Evolutionary conservation across 2,888 invertebrate species (phyloP).

Genomic region (Netelia melanura): DNA sequence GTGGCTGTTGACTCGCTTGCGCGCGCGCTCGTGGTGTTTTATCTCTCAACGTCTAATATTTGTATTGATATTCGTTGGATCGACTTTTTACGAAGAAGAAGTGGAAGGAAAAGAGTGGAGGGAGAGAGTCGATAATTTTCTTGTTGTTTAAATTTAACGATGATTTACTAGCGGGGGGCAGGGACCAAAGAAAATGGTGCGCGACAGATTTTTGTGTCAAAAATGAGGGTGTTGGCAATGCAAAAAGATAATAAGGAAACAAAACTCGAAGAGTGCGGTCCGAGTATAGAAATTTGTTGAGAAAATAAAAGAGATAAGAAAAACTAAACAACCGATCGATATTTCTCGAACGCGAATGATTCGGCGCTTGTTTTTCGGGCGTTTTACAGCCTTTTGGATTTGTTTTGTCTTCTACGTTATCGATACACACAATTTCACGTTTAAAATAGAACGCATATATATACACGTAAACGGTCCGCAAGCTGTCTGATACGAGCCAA

Average conservation of each 20-base stretch:
- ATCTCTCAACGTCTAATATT: neutral
- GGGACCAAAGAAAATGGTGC: slow-evolving; percentile 2
- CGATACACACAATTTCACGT: neutral
- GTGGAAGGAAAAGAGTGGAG: too few relatives aligned
- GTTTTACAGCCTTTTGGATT: slow-evolving; percentile 29
- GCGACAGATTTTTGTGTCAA: slow-evolving; percentile 38
- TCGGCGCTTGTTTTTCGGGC: slow-evolving; percentile 25
- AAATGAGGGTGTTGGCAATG: slow-evolving; percentile 45
- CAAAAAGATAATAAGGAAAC: slow-evolving; percentile 13
- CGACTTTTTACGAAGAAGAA: too few relatives aligned
- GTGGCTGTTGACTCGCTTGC: slow-evolving; percentile 53
- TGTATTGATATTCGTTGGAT: too few relatives aligned
- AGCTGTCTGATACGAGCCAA: slow-evolving; percentile 46
- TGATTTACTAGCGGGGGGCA: neutral
- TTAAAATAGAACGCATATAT: neutral
- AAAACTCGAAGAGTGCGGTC: slow-evolving; percentile 37
- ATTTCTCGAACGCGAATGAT: neutral
- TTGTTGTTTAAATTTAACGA: too few relatives aligned
- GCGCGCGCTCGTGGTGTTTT: slow-evolving; percentile 48
- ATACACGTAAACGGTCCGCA: slow-evolving; percentile 36
- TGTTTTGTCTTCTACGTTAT: neutral
- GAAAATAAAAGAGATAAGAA: neutral
- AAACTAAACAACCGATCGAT: neutral
- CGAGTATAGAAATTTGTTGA: neutral
- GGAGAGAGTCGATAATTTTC: too few relatives aligned